A percentile compares a stretch with the other conserved stretches of the same genome.
phyloP scores from a whole-genome alignment of 2,113 vertebrate species.

The Cryptomyrus ogoouensis region DNA sequence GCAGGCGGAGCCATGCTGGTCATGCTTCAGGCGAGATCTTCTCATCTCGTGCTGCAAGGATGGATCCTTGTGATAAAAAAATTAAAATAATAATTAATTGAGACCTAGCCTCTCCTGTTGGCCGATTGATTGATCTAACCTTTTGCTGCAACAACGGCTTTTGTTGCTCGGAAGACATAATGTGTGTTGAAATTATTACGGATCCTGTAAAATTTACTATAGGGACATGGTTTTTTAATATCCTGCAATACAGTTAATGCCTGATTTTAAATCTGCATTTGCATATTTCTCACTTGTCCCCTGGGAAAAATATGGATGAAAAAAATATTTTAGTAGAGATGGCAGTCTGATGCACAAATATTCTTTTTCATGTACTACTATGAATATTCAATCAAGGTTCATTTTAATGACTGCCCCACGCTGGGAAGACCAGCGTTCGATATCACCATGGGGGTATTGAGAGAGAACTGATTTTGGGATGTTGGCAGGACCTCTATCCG shows the following conservation, averaged over 20 bases:
- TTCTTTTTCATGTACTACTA: not conserved
- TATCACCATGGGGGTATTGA: not conserved
- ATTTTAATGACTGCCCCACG: not conserved
- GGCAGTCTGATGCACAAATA: not conserved
- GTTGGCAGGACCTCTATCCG: not conserved
- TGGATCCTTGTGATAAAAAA: not conserved
- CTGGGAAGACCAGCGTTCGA: not conserved
- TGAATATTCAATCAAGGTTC: not conserved
- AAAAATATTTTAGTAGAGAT: not conserved
- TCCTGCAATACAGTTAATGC: not conserved
- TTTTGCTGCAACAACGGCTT: not conserved
- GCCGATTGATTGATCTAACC: not conserved
- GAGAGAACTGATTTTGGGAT: not conserved
- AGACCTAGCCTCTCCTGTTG: not conserved
- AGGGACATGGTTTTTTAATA: not conserved
- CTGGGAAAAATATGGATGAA: not conserved
- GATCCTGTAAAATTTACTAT: not conserved
- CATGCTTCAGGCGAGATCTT: not conserved
- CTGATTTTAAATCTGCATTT: not conserved
- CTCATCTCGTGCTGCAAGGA: not conserved
- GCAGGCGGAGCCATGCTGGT: not conserved
- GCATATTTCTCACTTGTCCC: not conserved
- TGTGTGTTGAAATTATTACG: not conserved
- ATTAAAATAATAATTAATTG: not conserved
- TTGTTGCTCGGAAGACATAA: not conserved